Base-by-base conservation (phyloP, 37 sponge, comb jelly and placozoan genomes). In the Halichondria panicea region DNA sequence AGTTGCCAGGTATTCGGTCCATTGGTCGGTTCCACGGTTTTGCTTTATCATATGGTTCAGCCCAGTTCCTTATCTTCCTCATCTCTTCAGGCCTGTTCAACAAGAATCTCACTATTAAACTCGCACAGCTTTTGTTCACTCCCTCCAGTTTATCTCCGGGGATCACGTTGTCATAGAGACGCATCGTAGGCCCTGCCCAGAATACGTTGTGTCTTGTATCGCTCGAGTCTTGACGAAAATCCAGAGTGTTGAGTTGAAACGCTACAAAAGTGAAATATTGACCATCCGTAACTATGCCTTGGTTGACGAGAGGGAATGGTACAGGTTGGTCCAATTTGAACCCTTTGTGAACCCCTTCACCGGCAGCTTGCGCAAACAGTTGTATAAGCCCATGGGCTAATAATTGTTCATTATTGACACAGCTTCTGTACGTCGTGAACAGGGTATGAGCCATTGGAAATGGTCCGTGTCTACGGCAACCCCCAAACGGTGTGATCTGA, bases 191-290 rank as follows among this genome's bases (percentile, higher is more conserved):
- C 15, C 92, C 92, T 13, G 54, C 63, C 87, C 87, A 91, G 30
- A 86, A 57, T n/a, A 85, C 55, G 40, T 91, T 91, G 60, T 36
- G 56, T 56, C 63, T 61, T 21, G 31, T 41, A 9, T 71, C 68
- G 7, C 34, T 25, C 7, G 60, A 39, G 31, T 84, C 70, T 35
- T 57, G 22, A 35, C 68, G 43, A 30, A 93, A 33, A 45, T 88
- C 75, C 13, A 93, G 83, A 0, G 89, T 88, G 70, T 93, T 88
- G 38, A 93, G 75, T 28, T 93, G 94, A 37, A 74, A 89, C 46
- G 78, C 80, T n/a, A 81, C 66, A 72, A 85, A 93, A 13, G 90
- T 85, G 78, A 89, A 85, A 57, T 44, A 43, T 21, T 66, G 57
- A 18, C 94, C 94, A 64, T 88, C 45, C 1, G 94, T 85, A 15